Base-by-base conservation (phyloP, 2,113 vertebrate genomes). In the Hypomesus transpacificus region DNA sequence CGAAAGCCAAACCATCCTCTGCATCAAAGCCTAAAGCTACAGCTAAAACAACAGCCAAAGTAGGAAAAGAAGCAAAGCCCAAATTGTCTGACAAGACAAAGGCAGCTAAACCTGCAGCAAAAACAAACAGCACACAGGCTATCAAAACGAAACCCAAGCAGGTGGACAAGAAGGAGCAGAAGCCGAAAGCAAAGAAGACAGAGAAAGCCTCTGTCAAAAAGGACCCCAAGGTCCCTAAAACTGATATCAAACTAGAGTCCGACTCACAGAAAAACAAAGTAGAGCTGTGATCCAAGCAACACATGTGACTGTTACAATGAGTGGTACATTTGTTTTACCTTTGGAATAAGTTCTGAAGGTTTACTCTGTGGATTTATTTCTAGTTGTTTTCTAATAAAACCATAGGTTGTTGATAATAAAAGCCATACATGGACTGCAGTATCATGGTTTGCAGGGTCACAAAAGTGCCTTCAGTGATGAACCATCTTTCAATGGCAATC, bases 211-310 rank as follows among this genome's bases (percentile, higher is more conserved):
- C 70, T 0, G 57, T 73, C 6, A 83, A 87, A 82, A 86, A 87
- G 69, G 75, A 80, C 59, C 17, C 80, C 0, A 73, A 80, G 76
- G 71, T 71, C 56, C 14, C 16, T 1, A 74, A 80, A 75, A 57
- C 57, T 17, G 65, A 54, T 0, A 4, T 34, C 20, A 51, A 31
- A 17, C 62, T 76, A 3, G 56, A 62, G 1, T 69, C 77, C 26
- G 78, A 86, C 46, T 78, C 88, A 73, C 59, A 87, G 58, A 81
- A 71, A 3, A 18, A 28, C 60, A 92, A 83, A 21, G 84, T 77
- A 0, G 92, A 93, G 75, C 82, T 93, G 80, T 92, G 89, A 93
- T 76, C 13, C 0, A 9, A 52, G 51, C 61, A n/a, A n/a, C 64
- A 68, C 66, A 3, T 66, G 65, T 76, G 50, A 64, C 61, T 72